These are phyloP conservation scores for Poecilia picta DNA, from an alignment of 2,797 vertebrate species.

Conservation along the genomic window DNA sequence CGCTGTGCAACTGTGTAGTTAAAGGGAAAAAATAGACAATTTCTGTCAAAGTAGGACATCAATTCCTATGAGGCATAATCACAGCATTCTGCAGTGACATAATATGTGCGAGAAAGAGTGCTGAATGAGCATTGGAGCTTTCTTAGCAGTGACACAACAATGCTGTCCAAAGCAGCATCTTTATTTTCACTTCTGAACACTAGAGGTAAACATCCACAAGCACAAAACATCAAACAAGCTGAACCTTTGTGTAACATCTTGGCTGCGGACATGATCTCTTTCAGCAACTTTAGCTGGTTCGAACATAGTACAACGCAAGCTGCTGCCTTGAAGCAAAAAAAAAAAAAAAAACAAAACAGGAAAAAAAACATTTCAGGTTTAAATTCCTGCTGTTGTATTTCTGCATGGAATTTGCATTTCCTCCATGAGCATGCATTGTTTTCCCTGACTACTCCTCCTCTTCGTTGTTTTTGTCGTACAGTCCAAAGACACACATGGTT, in stretches of 20 bases:
- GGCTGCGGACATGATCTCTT: not conserved
- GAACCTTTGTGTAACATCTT: conserved; percentile 25
- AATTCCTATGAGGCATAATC: conserved; percentile 36
- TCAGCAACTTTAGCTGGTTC: not conserved
- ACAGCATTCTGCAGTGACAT: conserved; percentile 53
- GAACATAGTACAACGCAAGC: not conserved
- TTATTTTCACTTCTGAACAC: conserved; percentile 14
- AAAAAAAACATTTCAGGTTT: not conserved
- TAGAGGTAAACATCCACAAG: conserved; percentile 23
- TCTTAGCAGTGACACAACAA: conserved; percentile 47
- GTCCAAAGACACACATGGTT: not conserved
- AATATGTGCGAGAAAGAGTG: conserved; percentile 52
- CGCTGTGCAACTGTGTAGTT: conserved; percentile 28
- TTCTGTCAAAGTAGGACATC: conserved; percentile 45
- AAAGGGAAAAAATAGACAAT: conserved; percentile 43
- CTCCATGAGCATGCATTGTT: not conserved
- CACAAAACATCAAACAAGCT: conserved; percentile 14
- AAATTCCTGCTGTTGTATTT: not conserved
- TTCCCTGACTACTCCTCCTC: not conserved
- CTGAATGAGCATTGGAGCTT: conserved; percentile 48
- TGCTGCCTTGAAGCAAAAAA: not conserved
- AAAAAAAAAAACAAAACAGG: too few relatives aligned
- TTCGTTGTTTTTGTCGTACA: not conserved
- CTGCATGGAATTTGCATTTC: not conserved
- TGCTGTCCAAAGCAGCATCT: conserved; percentile 45